phyloP scores from a whole-genome alignment of 2,797 vertebrate species.

The Enteromius anoplus region DNA sequence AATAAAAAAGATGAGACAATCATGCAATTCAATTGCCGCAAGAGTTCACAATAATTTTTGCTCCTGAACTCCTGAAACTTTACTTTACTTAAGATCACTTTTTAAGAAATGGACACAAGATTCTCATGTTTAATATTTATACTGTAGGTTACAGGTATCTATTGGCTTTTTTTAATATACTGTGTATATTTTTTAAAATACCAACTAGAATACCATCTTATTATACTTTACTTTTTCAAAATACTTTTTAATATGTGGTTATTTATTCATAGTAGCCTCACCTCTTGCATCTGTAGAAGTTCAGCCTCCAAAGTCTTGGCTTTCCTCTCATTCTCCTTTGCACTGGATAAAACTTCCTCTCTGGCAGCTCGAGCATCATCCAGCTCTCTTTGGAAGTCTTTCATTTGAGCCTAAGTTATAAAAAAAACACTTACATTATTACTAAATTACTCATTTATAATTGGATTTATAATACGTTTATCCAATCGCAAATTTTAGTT shows the following conservation, averaged over 20 bases:
- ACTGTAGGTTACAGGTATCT: neutral
- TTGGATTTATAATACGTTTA: neutral
- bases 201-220: neutral
- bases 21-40: neutral
- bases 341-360: conserved; percentile 88
- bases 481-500: neutral
- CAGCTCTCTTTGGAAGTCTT: conserved; percentile 94
- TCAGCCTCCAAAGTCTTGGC: conserved; percentile 90
- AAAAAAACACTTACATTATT: neutral
- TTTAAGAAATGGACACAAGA: neutral
- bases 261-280: conserved; percentile 58
- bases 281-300: conserved; percentile 92
- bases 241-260: neutral
- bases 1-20: neutral
- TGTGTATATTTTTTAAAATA: neutral
- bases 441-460: neutral
- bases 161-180: neutral
- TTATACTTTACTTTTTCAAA: neutral
- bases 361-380: conserved; percentile 89
- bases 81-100: neutral
- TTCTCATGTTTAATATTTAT: neutral
- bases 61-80: neutral
- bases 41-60: neutral
- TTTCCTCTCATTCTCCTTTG: conserved; percentile 93
- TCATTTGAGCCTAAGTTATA: conserved; percentile 86